Percentiles rank a stretch among this genome's conserved stretches.
Conservation (phyloP, 2,888 invertebrate genomes). For the Amphipyra berbera region DNA sequence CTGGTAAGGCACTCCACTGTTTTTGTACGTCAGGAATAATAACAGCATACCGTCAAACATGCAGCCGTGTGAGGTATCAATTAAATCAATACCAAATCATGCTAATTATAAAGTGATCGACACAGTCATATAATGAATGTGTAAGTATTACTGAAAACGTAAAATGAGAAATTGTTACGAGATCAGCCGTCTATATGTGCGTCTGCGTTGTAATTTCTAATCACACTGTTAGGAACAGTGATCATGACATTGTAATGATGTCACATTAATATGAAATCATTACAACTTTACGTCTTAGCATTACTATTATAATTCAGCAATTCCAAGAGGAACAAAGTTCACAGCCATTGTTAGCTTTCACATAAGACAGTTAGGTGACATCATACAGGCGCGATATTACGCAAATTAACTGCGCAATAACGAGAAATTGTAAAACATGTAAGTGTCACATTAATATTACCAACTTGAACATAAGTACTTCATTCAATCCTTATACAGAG, state of each 20-base stretch:
- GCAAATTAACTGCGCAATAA: neutral
- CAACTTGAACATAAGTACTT: conserved; percentile 1
- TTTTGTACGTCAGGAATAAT: neutral
- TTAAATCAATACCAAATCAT: neutral
- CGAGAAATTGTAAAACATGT: neutral
- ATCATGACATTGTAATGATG: too few relatives aligned
- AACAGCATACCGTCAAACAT: neutral
- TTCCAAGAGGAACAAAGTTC: conserved; percentile 14
- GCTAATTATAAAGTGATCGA: too few relatives aligned
- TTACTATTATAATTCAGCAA: conserved; percentile 12
- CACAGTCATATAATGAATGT: too few relatives aligned
- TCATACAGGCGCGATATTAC: neutral
- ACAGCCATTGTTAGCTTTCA: conserved; percentile 25
- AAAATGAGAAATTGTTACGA: too few relatives aligned
- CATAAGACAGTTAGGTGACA: conserved; percentile 4
- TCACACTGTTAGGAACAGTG: too few relatives aligned
- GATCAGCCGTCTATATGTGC: too few relatives aligned
- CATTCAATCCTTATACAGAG: neutral
- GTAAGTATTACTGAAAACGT: too few relatives aligned
- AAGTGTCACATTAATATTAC: conserved; percentile 4
- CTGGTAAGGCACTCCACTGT: conserved; percentile 5
- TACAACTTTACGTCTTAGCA: neutral
- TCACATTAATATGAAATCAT: too few relatives aligned
- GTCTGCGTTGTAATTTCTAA: too few relatives aligned
- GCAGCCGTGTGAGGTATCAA: too few relatives aligned